Evolutionary conservation across 2,797 vertebrate genomes (phyloP), one percentile per base, ranked within the genome.

Genomic region (Hemibagrus guttatus): DNA sequence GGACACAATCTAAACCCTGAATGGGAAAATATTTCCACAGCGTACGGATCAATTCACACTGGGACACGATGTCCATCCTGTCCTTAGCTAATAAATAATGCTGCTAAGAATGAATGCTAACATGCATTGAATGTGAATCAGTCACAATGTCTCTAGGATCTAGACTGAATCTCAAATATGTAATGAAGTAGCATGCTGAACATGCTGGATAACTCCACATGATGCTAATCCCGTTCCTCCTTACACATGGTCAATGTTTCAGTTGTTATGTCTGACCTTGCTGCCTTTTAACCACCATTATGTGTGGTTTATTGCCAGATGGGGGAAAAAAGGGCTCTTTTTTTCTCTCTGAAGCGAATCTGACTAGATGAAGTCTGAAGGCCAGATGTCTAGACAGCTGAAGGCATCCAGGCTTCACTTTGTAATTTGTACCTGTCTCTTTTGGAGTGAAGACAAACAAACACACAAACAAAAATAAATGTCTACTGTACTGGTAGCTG

Each of bases 371-470:
- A 68, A 14, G 49, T 79, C 84, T 85, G 74, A 85, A 68, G 74
- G 46, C 89, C 88, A 93, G 92, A 93, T 85, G 89, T 94, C 91
- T 93, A 92, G 91, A 92, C 91, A 74, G 86, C 81, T 88, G 64
- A 81, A 80, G 75, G 80, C 31, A 31, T 28, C 81, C 35, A 75
- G 64, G 46, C 85, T 84, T 35, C 80, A 90, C 82, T 89, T 89
- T 90, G 81, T 63, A 89, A 89, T 87, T 85, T 90, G 54, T 79
- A 90, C 56, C 68, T 86, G 82, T 81, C 4, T 87, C 31, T 85
- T 63, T 85, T 71, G 85, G 46, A 75, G 88, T 42, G 86, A 83
- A 35, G 66, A 85, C 19, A 75, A 84, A 23, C 52, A 54, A 59
- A n/a, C 42, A 28, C 19, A 21, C 56, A 61, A 35, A 78, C 21